Base-by-base conservation (phyloP, 2,113 vertebrate species). In the Rousettus leschenaultii region DNA sequence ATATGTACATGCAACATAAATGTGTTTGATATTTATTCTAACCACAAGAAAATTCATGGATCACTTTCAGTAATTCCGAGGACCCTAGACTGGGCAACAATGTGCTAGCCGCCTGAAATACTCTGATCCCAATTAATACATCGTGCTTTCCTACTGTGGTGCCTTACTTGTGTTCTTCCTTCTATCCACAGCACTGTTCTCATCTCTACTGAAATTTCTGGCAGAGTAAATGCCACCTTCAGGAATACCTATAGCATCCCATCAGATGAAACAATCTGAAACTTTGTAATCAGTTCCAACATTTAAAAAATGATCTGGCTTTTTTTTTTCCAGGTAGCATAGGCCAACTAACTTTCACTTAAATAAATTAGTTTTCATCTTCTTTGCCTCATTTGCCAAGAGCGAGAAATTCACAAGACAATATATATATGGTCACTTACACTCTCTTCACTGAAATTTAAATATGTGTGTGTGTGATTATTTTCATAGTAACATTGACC, bases 291-390 rank as follows among this genome's bases (percentile, higher is more conserved):
- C 43, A 86, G 82, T 92, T 91, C 55, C 38, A 70, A 6, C 33
- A 65, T 40, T 5, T 35, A 57, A 57, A 77, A 48, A 88, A 82
- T 16, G 24, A 51, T 71, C 82, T 87, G 35, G 26, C 22, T 93
- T 70, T 63, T 91, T 53, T 26, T 43, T 24, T 30, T 5, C 77
- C 77, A 90, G 18, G 38, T 48, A 89, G 15, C 38, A 48, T 66
- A 82, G 26, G 3, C 28, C 85, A 30, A 70, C 21, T 92, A 65
- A 65, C 70, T 70, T 77, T 75, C 26, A 59, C 61, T 75, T 86
- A 78, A 78, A 80, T 48, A 63, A 92, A 82, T 90, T n/a, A 89
- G 48, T 88, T 94, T 86, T 48, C 28, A 5, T 74, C 57, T 91
- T 91, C 30, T 91, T 68, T 80, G 40, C 22, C 65, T 86, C 43